phyloP scores from a whole-genome alignment of 2,797 vertebrate genomes.

The Scyliorhinus canicula region DNA sequence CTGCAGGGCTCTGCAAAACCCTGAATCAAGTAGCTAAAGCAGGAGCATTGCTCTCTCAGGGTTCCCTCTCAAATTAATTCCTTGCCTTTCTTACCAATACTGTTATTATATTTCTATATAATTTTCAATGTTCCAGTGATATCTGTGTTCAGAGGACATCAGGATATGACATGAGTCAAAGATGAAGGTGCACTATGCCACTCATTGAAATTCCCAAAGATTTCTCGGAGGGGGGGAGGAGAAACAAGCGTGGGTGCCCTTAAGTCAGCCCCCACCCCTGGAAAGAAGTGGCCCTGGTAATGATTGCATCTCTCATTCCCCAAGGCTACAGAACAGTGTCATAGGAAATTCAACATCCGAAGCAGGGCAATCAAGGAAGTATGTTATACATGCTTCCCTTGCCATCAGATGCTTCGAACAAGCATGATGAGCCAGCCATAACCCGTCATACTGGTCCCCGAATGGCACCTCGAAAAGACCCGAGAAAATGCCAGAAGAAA shows the following conservation, averaged over 20 bases:
- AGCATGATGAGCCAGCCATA: too few species aligned
- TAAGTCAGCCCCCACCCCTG: too few species aligned
- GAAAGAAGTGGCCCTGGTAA: not conserved
- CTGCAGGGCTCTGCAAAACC: not conserved
- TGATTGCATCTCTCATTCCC: not conserved
- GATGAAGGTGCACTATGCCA: not conserved
- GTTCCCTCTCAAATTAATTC: not conserved
- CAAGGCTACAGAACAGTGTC: not conserved
- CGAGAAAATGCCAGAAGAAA: not conserved
- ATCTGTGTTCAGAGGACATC: not conserved
- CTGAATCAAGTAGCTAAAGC: not conserved
- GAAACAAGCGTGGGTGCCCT: not conserved
- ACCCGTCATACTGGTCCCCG: too few species aligned
- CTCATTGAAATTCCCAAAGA: not conserved
- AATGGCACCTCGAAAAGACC: not conserved
- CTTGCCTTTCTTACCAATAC: not conserved
- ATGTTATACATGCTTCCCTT: too few species aligned
- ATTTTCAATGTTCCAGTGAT: not conserved
- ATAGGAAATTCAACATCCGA: too few species aligned
- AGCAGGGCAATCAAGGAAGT: too few species aligned
- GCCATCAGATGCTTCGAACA: too few species aligned
- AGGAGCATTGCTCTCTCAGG: not conserved
- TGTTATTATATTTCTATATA: not conserved
- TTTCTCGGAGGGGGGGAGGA: not conserved
- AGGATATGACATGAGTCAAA: not conserved